Base-by-base conservation (phyloP, 37 sponge, comb jelly and placozoan genomes). In the Lycopodina hypogea region DNA sequence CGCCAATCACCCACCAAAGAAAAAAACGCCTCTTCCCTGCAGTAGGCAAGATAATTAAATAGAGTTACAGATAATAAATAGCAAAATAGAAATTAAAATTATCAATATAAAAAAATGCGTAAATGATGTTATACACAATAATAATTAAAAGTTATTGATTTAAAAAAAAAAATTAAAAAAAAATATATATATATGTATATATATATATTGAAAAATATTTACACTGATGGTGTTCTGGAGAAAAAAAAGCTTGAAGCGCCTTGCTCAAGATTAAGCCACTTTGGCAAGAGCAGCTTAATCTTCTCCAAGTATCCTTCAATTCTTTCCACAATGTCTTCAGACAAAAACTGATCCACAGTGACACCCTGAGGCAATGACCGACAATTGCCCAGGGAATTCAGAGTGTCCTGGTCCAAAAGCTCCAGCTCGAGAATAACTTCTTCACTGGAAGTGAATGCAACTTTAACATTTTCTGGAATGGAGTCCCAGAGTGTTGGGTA, bases 401-500 rank as follows among this genome's bases (percentile, higher is more conserved):
- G 19, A 8, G 81, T 80, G 14, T 76, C 65, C 1, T 48, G 35
- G 28, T 84, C 72, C 6, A 69, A 41, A 3, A 80, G 76, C 24
- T 61, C 60, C 38, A 89, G 72, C 42, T 89, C 90, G 21, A 84
- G 35, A 68, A 30, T 52, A 29, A 84, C 17, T 14, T 79, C 74
- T 24, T 75, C 28, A 37, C 81, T 77, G 70, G 62, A 62, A 29
- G 66, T 67, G 36, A 89, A 81, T 28, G 81, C 90, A 33, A 34
- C 33, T 38, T 89, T 84, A 50, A 76, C 90, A 70, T 84, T 89
- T 3, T 79, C 85, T 17, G 90, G 85, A 3, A 89, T 53, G 23
- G n/a, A 12, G 66, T 84, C 40, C 90, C 90, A 89, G 22, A 89
- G 42, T 0, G 30, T 66, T 40, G 38, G 19, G 77, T 89, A 89